A percentile compares a stretch with the other conserved stretches of the same genome.
Evolutionary conservation across 2,113 vertebrate species (phyloP).

Genomic region (Craseonycteris thonglongyai): DNA sequence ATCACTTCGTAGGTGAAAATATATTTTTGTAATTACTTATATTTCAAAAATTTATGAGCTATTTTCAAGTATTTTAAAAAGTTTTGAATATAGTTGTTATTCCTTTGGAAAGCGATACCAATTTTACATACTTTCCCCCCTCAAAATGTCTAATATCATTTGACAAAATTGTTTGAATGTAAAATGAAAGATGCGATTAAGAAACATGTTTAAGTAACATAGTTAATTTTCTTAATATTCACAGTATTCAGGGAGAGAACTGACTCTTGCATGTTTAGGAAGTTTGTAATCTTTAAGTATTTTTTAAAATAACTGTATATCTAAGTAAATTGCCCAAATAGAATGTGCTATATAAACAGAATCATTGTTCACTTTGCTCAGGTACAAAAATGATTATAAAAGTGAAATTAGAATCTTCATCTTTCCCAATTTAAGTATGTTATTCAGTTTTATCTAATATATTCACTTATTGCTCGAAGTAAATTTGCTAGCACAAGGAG

Average conservation of each 20-base stretch:
- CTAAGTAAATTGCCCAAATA: background rate
- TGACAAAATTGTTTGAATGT: background rate
- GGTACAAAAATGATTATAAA: background rate
- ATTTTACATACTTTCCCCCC: background rate
- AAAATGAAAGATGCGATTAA: background rate
- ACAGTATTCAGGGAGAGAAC: background rate
- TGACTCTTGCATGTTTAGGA: background rate
- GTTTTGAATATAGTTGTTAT: conserved; percentile 8
- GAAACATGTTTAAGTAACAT: conserved; percentile 18
- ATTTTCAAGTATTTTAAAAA: conserved; percentile 16
- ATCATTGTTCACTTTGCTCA: background rate
- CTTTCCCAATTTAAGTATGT: background rate
- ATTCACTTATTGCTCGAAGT: background rate
- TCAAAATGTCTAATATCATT: background rate
- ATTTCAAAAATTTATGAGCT: conserved; percentile 17
- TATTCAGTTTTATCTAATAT: background rate
- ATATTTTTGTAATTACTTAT: background rate
- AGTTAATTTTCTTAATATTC: background rate
- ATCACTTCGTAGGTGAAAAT: background rate
- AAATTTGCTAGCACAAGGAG: background rate
- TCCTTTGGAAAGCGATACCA: background rate
- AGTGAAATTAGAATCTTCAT: background rate
- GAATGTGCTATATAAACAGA: background rate
- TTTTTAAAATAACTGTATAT: background rate
- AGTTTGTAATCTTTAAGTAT: background rate